Evolutionary conservation across 2,888 invertebrate species (phyloP).

Genomic region (Saturnia japonica): DNA sequence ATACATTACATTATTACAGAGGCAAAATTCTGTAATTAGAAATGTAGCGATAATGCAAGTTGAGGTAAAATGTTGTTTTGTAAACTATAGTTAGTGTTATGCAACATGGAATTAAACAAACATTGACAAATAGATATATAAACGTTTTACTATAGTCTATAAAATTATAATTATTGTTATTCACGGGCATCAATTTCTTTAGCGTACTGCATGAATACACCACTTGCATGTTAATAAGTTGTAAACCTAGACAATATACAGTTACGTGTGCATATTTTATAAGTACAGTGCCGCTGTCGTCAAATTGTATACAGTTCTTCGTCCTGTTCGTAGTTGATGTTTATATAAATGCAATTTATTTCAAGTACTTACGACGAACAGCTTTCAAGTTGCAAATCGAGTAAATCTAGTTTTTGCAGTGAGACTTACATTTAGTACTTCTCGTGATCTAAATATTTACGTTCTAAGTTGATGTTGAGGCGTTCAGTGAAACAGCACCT

Average conservation of each 20-base stretch:
- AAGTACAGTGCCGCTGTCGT: conserved; percentile 38
- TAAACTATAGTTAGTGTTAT: background rate
- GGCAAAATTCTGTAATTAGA: conserved; percentile 7
- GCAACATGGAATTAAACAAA: background rate
- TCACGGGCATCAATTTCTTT: conserved; percentile 23
- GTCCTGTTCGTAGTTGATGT: conserved; percentile 42
- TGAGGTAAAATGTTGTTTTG: background rate
- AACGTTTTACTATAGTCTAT: background rate
- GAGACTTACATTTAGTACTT: conserved; percentile 45
- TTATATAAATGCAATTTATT: conserved; percentile 36
- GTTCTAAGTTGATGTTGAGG: conserved; percentile 44
- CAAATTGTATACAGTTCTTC: conserved; percentile 56
- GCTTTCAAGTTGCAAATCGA: conserved; percentile 54
- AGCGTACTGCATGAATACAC: conserved; percentile 32
- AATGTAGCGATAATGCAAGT: background rate
- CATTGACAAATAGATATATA: background rate
- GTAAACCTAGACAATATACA: conserved; percentile 36
- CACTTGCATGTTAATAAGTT: conserved; percentile 43
- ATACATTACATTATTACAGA: background rate
- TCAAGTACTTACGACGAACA: conserved; percentile 38
- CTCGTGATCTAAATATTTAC: conserved; percentile 51
- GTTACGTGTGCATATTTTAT: conserved; percentile 49
- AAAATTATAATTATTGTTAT: conserved; percentile 20
- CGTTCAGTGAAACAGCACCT: conserved; percentile 56
- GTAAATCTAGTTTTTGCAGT: conserved; percentile 43